These are phyloP conservation scores for Rutilus rutilus DNA, from an alignment of 2,113 vertebrate genomes.

Conservation along the genomic window DNA sequence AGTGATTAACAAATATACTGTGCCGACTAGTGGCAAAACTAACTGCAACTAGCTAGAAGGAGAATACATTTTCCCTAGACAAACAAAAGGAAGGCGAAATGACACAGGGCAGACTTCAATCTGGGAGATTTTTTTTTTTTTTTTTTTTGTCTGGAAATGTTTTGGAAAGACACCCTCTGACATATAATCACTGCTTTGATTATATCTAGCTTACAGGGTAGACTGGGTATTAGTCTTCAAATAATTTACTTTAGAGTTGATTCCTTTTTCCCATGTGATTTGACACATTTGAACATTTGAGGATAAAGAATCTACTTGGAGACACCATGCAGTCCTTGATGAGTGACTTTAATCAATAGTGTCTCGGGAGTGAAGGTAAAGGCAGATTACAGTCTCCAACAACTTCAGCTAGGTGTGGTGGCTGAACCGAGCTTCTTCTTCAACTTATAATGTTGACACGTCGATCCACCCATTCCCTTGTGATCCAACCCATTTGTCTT, in stretches of 20 bases:
- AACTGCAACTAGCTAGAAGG: no score
- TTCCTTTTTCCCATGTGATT: background rate
- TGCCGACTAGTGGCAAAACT: no score
- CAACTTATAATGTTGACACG: slow-evolving; percentile 41
- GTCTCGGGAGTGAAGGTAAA: background rate
- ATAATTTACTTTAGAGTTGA: background rate
- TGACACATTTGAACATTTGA: background rate
- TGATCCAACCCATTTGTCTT: slow-evolving; percentile 72
- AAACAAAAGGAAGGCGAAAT: background rate
- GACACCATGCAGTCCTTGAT: background rate
- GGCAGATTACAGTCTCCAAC: background rate
- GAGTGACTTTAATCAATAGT: background rate
- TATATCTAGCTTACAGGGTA: background rate
- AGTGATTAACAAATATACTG: no score
- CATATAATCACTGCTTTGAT: background rate
- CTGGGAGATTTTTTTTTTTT: no score
- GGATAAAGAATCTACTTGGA: background rate
- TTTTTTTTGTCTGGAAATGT: background rate
- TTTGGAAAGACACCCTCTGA: background rate
- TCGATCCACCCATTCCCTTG: slow-evolving; percentile 65
- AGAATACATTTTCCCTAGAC: background rate
- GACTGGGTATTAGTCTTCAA: background rate
- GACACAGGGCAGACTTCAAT: background rate
- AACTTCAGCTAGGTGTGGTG: background rate
- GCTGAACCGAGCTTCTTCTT: slow-evolving; percentile 26